Evolutionary conservation across 2,888 invertebrate genomes (phyloP).

Genomic region (Lacanobia wlatinum): DNA sequence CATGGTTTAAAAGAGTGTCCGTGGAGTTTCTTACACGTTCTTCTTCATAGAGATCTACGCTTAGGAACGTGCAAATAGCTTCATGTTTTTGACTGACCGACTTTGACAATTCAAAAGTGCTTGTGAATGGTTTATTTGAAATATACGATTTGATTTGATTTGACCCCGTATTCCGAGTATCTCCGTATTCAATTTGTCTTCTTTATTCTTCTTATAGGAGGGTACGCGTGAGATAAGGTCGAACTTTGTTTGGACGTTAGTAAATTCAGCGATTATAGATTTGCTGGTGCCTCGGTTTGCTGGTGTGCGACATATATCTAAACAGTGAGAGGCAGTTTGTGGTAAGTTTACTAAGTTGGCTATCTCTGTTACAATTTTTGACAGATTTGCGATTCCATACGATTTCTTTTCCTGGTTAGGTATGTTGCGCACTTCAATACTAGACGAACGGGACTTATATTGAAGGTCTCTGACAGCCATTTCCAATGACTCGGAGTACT

Average conservation of each 20-base stretch:
- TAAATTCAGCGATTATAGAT: slow-evolving; percentile 1
- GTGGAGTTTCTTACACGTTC: too few species aligned
- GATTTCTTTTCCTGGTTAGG: not conserved
- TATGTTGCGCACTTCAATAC: slow-evolving; percentile 14
- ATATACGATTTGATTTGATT: too few species aligned
- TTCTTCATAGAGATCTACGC: too few species aligned
- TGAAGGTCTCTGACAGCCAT: slow-evolving; percentile 11
- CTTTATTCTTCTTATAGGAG: slow-evolving; percentile 1
- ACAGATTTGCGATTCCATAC: not conserved
- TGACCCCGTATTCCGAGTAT: not conserved
- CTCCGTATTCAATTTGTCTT: slow-evolving; percentile 4
- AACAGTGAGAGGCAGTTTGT: not conserved
- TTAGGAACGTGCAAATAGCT: too few species aligned
- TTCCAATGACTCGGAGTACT: not conserved
- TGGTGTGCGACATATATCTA: slow-evolving; percentile 1
- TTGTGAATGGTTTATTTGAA: too few species aligned
- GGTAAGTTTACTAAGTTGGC: not conserved
- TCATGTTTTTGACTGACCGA: too few species aligned
- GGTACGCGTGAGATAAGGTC: not conserved
- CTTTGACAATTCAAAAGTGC: too few species aligned
- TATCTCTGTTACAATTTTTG: not conserved
- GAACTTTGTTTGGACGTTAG: not conserved
- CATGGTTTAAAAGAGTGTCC: too few species aligned
- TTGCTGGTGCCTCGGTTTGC: slow-evolving; percentile 1
- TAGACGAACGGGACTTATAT: slow-evolving; percentile 4